Evolutionary conservation across 2,113 vertebrate species (phyloP).

Genomic region (Aldabrachelys gigantea): DNA sequence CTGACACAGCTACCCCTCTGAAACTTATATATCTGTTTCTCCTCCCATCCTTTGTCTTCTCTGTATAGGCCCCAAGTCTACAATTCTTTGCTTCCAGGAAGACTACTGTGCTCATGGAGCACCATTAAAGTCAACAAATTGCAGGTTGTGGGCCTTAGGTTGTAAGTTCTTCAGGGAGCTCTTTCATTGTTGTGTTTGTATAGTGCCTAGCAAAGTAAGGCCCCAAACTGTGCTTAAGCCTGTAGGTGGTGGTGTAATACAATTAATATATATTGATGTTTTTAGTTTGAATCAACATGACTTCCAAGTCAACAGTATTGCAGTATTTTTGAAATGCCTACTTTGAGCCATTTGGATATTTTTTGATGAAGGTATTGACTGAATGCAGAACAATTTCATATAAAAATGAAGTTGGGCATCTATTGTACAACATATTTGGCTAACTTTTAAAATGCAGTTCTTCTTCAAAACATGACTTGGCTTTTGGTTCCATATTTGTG

Average conservation of each 20-base stretch:
- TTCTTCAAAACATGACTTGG: background rate
- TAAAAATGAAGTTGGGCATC: background rate
- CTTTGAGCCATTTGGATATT: background rate
- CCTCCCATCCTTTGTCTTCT: background rate
- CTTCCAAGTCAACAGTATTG: background rate
- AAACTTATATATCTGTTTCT: background rate
- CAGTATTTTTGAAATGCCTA: background rate
- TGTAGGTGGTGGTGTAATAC: background rate
- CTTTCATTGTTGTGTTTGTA: rapidly evolving
- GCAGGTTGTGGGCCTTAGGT: background rate
- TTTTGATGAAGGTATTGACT: background rate
- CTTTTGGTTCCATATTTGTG: background rate
- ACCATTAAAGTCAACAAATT: background rate
- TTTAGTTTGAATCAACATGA: background rate
- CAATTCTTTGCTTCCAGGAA: rapidly evolving
- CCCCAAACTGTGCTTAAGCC: background rate
- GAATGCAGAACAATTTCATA: background rate
- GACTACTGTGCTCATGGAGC: background rate
- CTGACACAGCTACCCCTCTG: too few species aligned
- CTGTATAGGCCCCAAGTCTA: background rate
- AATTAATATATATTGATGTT: background rate
- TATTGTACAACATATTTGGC: background rate
- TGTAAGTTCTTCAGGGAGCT: background rate
- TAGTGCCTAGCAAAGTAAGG: background rate
- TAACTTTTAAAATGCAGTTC: background rate